Evolutionary conservation across 92 coral and sea anemone species (phyloP), one percentile per base, ranked within the genome.

Genomic region (Heliopora coerulea): DNA sequence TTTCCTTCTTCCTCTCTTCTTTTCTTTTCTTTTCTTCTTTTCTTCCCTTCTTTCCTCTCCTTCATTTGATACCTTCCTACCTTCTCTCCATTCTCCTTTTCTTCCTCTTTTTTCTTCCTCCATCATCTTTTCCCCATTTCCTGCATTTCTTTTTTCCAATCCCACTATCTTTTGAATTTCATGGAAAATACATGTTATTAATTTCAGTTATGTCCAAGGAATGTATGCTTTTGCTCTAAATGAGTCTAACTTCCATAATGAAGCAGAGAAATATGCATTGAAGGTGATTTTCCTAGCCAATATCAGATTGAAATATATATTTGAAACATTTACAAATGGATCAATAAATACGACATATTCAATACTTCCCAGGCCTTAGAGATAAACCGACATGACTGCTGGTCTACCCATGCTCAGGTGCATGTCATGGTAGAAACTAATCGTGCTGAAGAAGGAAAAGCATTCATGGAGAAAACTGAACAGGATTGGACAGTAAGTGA

Each of bases 191-290:
- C 46, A 15, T 24, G 13, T 20, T 39, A 11, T 65, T 39, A 39
- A 3, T 49, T 61, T 44, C 31, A 76, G 61, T 44, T 61, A 52
- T 76, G 4, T 49, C 17, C 87, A 86, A 62, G 96, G 98, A 31
- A 93, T 93, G 98, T 87, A 93, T 75, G 96, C 98, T 37, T 93
- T 93, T 87, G 98, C 96, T 24, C 75, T 93, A 63, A 83, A 86
- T 23, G 98, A 93, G 60, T 89, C 98, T 9, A 86, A 87, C 77
- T 85, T 87, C 66, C 86, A 89, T 78, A 78, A 62, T 23, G 91
- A 81, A 64, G 98, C 96, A 0, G 98, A 87, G 41, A 85, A 79
- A 49, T 80, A 81, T 44, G 96, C 98, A 0, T 37, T 80, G 12
- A 78, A 87, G 96, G 98, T 89, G 23, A 19, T 32, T n/a, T 7